Base-by-base conservation (phyloP, 2,888 invertebrate genomes). In the Neoaliturus tenellus region DNA sequence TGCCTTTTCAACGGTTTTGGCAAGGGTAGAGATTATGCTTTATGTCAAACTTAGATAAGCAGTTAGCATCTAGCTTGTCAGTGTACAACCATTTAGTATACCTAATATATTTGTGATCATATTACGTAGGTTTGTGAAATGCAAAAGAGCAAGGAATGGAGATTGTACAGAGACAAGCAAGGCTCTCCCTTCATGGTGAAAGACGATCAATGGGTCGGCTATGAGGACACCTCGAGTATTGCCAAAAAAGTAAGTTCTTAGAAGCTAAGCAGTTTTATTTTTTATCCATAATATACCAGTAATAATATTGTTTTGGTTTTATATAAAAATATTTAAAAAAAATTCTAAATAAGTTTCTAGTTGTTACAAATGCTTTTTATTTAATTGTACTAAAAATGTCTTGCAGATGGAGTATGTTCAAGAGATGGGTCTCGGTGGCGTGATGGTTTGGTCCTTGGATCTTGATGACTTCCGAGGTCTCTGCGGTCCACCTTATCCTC, bases 121-220 rank as follows among this genome's bases (percentile, higher is more conserved):
- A n/a, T n/a, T n/a, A 33, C 58, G 93, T 92, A 92, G 93, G 81
- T 81, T 0, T 81, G 81, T 20, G 93, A 93, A 86, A 92, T 93
- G 89, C 91, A 91, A 75, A 91, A 93, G 87, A 92, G 92, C 51
- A 92, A 93, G 85, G 91, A 92, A 86, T 94, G 94, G 90, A 86
- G 88, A 0, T 91, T 90, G 75, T 91, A 91, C 20, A 89, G 92
- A 14, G 95, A 95, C 87, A 92, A 92, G 73, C 92, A 92, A 39
- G 95, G 95, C 0, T 93, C 94, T 20, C 94, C 95, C 0, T 95
- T 92, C 88, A 90, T 93, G 73, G 92, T 93, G 0, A 92, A 94
- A 10, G 93, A 94, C 6, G 94, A 96, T 89, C 96, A 96, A 88
- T 97, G 96, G 96, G 92, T 96, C 85, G 94, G 95, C 5, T 97